Evolutionary conservation across 2,888 invertebrate genomes (phyloP), one percentile per base, ranked within the genome.

Genomic region (Coremacera marginata): DNA sequence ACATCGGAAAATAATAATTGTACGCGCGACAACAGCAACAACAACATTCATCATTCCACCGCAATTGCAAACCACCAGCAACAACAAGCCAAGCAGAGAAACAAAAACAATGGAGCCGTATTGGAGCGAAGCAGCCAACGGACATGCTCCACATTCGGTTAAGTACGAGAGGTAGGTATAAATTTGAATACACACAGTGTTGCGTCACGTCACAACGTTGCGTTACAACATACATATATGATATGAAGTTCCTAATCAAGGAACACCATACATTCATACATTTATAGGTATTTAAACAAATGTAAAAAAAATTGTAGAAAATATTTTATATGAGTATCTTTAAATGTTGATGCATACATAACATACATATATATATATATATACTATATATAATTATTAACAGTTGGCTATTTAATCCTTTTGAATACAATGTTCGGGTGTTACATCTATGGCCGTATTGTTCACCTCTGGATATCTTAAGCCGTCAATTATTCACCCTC

Each of bases 111-210:
- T 89, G 89, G 89, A 89, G 81, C 88, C 88, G 80, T 89, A 88
- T 83, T 84, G 89, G 89, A 84, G 82, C 82, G 89, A 89, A 82
- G 82, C 88, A 77, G 49, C 51, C 25, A 89, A 89, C 81, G 89
- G 89, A 83, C 89, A 89, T 86, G 87, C 88, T 84, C 84, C 89
- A 82, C 89, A 89, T 87, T 88, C 89, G 83, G 89, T 89, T 81
- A 89, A 89, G 86, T 89, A 89, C 84, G 89, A 89, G 84, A 89
- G 89, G 89, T 89, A 86, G 86, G 87, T 87, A 86, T 63, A 65
- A 19, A 71, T 25, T 16, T 25, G 25, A 57, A 51, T 27, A 70
- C 70, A 70, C 51, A 52, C 55, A n/a, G 55, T 27, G 62, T 31
- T 62, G 31, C 37, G 34, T 65, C 22, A 65, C 65, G 37, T n/a